These are phyloP conservation scores for Neodontobutis hainanensis DNA, from an alignment of 2,113 vertebrate species.

Conservation along the genomic window DNA sequence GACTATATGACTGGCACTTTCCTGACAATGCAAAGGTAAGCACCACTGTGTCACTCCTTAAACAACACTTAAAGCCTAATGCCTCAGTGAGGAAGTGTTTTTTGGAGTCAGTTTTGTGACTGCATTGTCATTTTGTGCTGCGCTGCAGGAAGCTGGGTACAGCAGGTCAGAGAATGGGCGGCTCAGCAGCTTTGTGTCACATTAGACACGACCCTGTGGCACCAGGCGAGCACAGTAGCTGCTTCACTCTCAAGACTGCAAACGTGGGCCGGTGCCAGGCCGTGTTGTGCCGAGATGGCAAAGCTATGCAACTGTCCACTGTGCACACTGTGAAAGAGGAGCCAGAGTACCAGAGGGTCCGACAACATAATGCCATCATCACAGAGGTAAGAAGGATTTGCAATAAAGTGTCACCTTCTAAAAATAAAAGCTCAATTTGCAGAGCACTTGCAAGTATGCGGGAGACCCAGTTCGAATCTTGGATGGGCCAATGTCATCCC, in stretches of 20 bases:
- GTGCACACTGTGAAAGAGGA: slow-evolving; percentile 82
- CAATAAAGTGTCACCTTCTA: neutral
- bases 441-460: no score
- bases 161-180: slow-evolving; percentile 94
- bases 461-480: no score
- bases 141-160: slow-evolving; percentile 91
- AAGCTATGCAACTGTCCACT: slow-evolving; percentile 88
- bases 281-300: slow-evolving; percentile 90
- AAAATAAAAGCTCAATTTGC: neutral
- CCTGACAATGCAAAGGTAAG: slow-evolving; percentile 94
- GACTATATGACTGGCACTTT: slow-evolving; percentile 98
- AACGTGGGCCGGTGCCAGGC: slow-evolving; percentile 95
- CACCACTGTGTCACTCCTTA: neutral
- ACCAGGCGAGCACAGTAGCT: slow-evolving; percentile 80
- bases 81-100: no score
- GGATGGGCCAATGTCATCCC: no score
- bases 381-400: slow-evolving; percentile 84
- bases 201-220: slow-evolving; percentile 92
- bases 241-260: slow-evolving; percentile 92
- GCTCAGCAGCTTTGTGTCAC: slow-evolving; percentile 93
- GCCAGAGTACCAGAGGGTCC: slow-evolving; percentile 63
- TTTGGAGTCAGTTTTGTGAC: neutral
- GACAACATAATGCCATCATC: slow-evolving; percentile 89
- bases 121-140: neutral
- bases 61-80: neutral